Base-by-base conservation (phyloP, 2,888 invertebrate species). In the Microctonus aethiopoides region DNA sequence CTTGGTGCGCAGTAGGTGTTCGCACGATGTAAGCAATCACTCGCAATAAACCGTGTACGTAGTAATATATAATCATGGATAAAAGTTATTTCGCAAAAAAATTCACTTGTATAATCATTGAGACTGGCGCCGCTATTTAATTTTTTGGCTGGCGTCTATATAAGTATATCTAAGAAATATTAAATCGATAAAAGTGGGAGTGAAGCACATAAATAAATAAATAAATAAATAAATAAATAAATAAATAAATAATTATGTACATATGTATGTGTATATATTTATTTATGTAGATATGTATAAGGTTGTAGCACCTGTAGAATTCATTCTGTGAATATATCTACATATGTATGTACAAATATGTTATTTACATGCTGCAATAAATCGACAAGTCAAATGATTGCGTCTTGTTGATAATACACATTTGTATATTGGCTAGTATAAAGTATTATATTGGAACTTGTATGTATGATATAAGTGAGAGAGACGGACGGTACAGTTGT, bases 21-120 rank as follows among this genome's bases (percentile, higher is more conserved):
- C 66, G 56, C 54, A 62, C 41, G 56, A 56, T 72, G 75, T 72
- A 74, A 73, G 76, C 68, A 70, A 72, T 71, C 70, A 61, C 77
- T 72, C 72, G 74, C 77, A 79, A 79, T 80, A 78, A 77, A 75
- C 74, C 71, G 68, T 72, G 64, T 24, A 70, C 57, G 56, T 69
- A 71, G 78, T 75, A 75, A 79, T 80, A 76, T 76, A 77, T 79
- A 80, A 81, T 80, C 77, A 77, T 74, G 62, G 64, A 68, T 69
- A 65, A 72, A 61, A 72, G 60, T 57, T 56, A 36, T 54, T 54
- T 60, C 62, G 72, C 74, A n/a, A 72, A 71, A 68, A 72, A 76
- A 32, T 16, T 26, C 69, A 68, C 69, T 76, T 74, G 77, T 78
- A 76, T 67, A 76, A 78, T 75, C 73, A 75, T 73, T 77, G 72